Evolutionary conservation across 2,888 invertebrate species (phyloP), one percentile per base, ranked within the genome.

Genomic region (Penaeus monodon): DNA sequence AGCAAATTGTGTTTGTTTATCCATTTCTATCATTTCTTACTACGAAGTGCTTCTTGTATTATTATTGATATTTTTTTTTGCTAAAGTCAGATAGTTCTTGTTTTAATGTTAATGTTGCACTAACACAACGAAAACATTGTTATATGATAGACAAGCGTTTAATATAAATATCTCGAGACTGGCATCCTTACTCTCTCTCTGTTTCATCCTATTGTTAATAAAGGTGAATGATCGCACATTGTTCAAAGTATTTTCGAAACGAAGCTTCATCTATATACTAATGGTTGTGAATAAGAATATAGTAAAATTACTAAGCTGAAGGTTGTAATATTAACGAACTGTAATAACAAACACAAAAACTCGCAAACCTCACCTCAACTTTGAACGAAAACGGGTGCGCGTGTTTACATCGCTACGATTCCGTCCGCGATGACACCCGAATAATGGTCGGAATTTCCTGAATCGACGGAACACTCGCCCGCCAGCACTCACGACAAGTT

Each of bases 261-360:
- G 77, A 68, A 78, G 86, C 76, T 78, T 24, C 64, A 86, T 78
- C 27, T 86, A 82, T 86, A 82, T 86, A n/a, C 86, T 86, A 27
- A n/a, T n/a, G n/a, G n/a, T n/a, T n/a, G n/a, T n/a, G n/a, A n/a
- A n/a, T 68, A 44, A 44, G 82, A 38, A n/a, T 17, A 20, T 44
- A 24, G 38, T 8, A 73, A 64, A 24, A 38, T 63, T 22, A 57
- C 1, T 29, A n/a, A 20, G 78, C 38, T 70, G 73, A 22, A 24
- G 70, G 7, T 38, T 38, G 77, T 78, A 63, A 76, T 84, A 84
- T 80, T 80, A 79, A 80, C 64, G 29, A 87, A 84, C 22, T 83
- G 81, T 84, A 66, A 64, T 87, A 87, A 87, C 87, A 87, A 87
- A 84, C 87, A 87, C 87, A 87, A 84, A 87, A 84, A 74, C 33